Evolutionary conservation across 2,888 invertebrate species (phyloP).

Genomic region (Sepiola atlantica): DNA sequence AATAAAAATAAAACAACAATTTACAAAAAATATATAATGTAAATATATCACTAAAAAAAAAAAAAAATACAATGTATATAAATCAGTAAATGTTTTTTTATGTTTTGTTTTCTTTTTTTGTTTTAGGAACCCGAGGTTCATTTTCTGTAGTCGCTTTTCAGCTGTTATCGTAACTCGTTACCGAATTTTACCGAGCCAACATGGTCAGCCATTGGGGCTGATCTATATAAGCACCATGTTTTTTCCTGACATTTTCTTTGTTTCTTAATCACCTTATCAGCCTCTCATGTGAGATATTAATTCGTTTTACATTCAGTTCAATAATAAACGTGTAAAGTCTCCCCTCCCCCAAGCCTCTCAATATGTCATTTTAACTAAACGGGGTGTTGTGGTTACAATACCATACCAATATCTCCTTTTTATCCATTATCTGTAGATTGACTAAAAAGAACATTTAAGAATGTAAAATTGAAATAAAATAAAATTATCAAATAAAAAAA

Average conservation of each 20-base stretch:
- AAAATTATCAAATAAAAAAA: not conserved
- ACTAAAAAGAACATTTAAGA: conserved; percentile 7
- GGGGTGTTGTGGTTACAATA: conserved; percentile 5
- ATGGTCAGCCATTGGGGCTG: no score
- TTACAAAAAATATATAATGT: no score
- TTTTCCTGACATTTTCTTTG: not conserved
- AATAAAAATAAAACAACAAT: no score
- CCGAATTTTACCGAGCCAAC: no score
- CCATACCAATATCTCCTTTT: not conserved
- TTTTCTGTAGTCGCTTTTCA: no score
- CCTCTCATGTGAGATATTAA: not conserved
- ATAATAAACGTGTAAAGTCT: conserved; percentile 6
- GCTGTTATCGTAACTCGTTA: no score
- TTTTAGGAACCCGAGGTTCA: not conserved
- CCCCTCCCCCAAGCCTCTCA: not conserved
- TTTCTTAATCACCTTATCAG: not conserved
- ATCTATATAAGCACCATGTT: no score
- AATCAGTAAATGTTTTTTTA: not conserved
- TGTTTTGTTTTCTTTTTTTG: not conserved
- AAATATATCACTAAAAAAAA: no score
- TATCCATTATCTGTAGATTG: not conserved
- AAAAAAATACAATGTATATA: no score
- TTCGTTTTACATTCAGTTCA: not conserved
- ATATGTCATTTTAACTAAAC: conserved; percentile 5
- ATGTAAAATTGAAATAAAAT: not conserved